Conservation (phyloP, 2,113 vertebrate species). For the Chionomys nivalis region DNA sequence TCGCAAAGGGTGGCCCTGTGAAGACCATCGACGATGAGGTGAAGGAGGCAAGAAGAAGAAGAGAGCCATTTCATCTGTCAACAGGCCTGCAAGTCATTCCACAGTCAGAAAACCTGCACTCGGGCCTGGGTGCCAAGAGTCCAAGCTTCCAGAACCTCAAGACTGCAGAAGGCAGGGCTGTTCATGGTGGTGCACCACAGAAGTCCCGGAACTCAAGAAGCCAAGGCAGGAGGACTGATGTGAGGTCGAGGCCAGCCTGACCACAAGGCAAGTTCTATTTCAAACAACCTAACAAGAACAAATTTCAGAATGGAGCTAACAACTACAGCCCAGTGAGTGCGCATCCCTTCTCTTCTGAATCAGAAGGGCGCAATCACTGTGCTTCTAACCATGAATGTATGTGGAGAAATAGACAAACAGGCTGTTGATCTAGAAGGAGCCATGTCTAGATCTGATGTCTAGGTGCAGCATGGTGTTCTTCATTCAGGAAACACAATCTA, state of each 20-base stretch:
- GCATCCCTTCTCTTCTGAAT: background rate
- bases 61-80: background rate
- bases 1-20: background rate
- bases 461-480: background rate
- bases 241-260: background rate
- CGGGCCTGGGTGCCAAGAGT: accelerated
- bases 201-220: background rate
- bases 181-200: no score
- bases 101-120: background rate
- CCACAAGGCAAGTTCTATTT: background rate
- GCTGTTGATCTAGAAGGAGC: background rate
- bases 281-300: background rate
- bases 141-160: background rate
- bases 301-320: background rate
- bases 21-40: background rate
- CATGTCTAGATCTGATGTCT: background rate
- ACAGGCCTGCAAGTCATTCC: background rate
- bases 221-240: background rate
- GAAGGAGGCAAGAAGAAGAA: background rate
- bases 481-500: background rate
- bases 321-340: background rate
- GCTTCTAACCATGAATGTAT: background rate
- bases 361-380: background rate
- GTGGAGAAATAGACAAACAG: background rate
- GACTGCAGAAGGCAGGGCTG: background rate